These are phyloP conservation scores for Hermetia illucens DNA, from an alignment of 1,140 invertebrate genomes.

Conservation along the genomic window DNA sequence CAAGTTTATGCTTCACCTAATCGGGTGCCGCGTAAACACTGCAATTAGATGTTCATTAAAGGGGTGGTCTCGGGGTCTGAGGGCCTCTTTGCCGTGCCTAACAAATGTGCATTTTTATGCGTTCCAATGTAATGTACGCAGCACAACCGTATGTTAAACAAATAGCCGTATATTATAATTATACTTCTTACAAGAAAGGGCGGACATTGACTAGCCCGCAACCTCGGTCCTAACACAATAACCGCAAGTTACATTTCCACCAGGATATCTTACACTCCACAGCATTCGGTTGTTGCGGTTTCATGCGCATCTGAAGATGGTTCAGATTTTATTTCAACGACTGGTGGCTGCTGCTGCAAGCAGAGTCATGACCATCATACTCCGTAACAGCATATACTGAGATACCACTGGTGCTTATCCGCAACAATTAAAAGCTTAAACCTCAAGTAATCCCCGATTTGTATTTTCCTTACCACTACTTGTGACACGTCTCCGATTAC, in stretches of 20 bases:
- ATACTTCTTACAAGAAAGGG: neutral
- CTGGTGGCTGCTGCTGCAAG: too few relatives aligned
- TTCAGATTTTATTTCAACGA: too few relatives aligned
- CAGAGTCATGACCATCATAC: too few relatives aligned
- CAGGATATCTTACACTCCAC: neutral
- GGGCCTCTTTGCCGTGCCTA: neutral
- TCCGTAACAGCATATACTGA: too few relatives aligned
- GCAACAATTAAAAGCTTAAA: too few relatives aligned
- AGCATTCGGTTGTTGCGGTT: too few relatives aligned
- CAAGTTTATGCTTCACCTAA: neutral
- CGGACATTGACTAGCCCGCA: neutral
- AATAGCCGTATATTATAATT: neutral
- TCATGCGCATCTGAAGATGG: too few relatives aligned
- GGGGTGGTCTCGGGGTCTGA: constrained; percentile 1
- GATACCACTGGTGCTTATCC: too few relatives aligned
- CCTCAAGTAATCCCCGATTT: too few relatives aligned
- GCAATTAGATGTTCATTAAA: constrained; percentile 5
- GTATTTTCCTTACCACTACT: too few relatives aligned
- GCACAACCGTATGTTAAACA: neutral
- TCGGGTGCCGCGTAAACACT: constrained; percentile 6
- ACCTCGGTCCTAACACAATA: neutral
- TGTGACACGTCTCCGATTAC: too few relatives aligned
- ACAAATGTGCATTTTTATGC: neutral
- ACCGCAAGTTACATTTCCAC: neutral
- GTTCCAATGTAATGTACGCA: neutral